Evolutionary conservation across 53 echinoderm and acorn worm species (phyloP), one percentile per base, ranked within the genome.

Genomic region (Glandiceps talaboti): DNA sequence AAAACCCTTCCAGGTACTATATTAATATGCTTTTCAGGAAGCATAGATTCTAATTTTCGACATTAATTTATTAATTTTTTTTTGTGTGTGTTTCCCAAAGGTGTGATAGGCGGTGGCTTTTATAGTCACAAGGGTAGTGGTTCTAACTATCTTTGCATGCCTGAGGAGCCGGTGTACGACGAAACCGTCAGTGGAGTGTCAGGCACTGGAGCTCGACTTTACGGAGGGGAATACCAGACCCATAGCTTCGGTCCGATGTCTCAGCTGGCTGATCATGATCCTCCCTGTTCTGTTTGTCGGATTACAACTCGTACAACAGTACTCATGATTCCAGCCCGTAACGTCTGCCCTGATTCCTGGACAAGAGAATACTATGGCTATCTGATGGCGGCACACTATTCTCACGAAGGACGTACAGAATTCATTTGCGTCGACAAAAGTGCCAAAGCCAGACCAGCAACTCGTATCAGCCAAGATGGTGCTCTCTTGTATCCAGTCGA

Each of bases 311-410:
- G 85, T 20, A 79, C 28, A 28, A 74, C 75, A 27, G 74, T 79
- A 0, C 31, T 85, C 14, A 85, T 85, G 80, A 31, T 79, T 20
- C 85, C 85, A 30, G 85, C 79, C 74, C 74, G 79, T 12, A 80
- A 29, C 28, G 79, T 33, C 1, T 85, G 85, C 75, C 85, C 85
- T 0, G 72, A 26, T 20, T 73, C 74, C 1, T 85, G 85, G 85
- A 85, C 85, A 14, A 74, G 80, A 1, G 85, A 85, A 74, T 85
- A 85, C 75, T 85, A 31, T 75, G 85, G 85, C 75, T 85, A 85
- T 75, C 32, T 85, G 30, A 85, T 85, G 85, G 81, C 75, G 27
- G 32, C 73, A 1, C 30, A 33, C 12, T 28, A 80, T 31, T 28
- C 33, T 31, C 30, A 33, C 29, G 76, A 85, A 75, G 64, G 64